Evolutionary conservation across 2,113 vertebrate genomes (phyloP).

Genomic region (Sterna hirundo): DNA sequence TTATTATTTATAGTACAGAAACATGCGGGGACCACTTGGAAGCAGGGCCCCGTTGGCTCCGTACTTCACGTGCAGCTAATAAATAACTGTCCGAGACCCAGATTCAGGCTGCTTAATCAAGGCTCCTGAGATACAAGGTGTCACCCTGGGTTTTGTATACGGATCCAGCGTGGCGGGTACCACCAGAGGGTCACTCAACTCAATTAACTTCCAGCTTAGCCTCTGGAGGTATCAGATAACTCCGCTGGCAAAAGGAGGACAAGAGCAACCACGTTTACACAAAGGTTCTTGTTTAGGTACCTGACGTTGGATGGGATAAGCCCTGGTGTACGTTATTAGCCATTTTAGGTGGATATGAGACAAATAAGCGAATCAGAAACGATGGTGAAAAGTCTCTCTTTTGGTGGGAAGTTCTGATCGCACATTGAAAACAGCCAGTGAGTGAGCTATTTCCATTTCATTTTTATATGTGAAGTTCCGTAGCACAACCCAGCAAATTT

Average conservation of each 20-base stretch:
- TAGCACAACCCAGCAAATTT: neutral
- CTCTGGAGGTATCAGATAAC: neutral
- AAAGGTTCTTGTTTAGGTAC: neutral
- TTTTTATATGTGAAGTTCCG: neutral
- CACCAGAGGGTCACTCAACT: neutral
- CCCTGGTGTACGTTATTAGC: neutral
- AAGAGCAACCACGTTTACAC: neutral
- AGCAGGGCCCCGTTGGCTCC: neutral
- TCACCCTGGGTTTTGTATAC: neutral
- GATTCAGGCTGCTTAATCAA: neutral
- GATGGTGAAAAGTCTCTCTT: neutral
- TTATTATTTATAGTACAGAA: constrained; percentile 15
- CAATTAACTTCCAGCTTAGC: neutral
- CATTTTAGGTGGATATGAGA: neutral
- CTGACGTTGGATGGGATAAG: accelerated
- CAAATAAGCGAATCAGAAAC: neutral
- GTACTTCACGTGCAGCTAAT: neutral
- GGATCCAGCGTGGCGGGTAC: neutral
- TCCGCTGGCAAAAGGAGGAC: neutral
- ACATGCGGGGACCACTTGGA: neutral
- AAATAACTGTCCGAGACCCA: neutral
- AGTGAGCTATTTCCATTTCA: neutral
- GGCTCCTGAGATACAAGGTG: neutral
- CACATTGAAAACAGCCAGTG: neutral
- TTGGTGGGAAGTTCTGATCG: neutral